Conservation (phyloP, 2,888 invertebrate genomes). For the Cerceris ruficornis region DNA sequence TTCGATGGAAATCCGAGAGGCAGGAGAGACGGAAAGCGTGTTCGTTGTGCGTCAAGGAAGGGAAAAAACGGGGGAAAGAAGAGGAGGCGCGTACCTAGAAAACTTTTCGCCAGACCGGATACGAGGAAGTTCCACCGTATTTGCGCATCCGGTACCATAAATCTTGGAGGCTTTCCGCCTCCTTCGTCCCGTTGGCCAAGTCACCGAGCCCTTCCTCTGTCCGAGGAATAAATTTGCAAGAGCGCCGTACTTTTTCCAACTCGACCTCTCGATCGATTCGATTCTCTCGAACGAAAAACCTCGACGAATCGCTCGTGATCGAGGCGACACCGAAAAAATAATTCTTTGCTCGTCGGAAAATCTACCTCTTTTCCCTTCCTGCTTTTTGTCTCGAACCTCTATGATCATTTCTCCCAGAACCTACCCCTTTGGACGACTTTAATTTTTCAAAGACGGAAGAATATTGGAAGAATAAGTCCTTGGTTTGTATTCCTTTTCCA, state of each 20-base stretch:
- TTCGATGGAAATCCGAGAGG: conserved; percentile 41
- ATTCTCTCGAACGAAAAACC: conserved; percentile 13
- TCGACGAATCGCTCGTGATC: neutral
- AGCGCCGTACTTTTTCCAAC: conserved; percentile 38
- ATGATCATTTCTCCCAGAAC: no score
- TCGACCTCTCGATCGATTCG: conserved; percentile 19
- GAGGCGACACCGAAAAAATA: no score
- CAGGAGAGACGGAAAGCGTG: conserved; percentile 20
- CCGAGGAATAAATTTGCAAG: conserved; percentile 63
- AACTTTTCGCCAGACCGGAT: conserved; percentile 80
- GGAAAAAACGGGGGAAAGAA: conserved; percentile 36
- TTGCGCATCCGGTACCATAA: conserved; percentile 81
- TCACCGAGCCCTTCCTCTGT: conserved; percentile 62
- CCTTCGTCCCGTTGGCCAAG: conserved; percentile 71
- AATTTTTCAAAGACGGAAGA: no score
- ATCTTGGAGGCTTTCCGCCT: conserved; percentile 74
- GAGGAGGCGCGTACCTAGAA: conserved; percentile 65
- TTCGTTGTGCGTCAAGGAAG: neutral
- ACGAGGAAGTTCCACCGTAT: conserved; percentile 81
- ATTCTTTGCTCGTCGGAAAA: no score
- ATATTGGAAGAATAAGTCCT: no score
- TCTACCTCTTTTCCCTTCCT: no score
- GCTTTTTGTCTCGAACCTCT: no score
- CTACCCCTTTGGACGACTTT: no score
- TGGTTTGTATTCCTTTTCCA: no score